A percentile compares a stretch with the other conserved stretches of the same genome.
phyloP scores from a whole-genome alignment of 1,140 invertebrate species.

The Pararge aegeria region DNA sequence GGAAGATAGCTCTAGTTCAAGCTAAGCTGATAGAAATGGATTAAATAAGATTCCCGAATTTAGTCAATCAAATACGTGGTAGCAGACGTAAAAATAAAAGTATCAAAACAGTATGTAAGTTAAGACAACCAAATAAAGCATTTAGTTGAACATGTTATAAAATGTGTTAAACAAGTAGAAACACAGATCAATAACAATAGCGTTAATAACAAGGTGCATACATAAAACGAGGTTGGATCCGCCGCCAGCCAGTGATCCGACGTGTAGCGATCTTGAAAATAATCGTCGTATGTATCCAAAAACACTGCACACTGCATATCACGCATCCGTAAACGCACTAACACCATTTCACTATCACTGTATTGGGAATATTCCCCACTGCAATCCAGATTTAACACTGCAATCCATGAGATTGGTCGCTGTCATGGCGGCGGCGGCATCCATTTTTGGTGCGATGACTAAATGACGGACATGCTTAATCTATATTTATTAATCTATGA shows the following conservation, averaged over 20 bases:
- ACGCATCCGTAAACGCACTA: constrained; percentile 49
- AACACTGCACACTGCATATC: constrained; percentile 65
- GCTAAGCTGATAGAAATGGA: no score
- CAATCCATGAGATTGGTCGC: constrained; percentile 63
- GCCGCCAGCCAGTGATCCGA: constrained; percentile 65
- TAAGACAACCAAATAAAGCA: neutral
- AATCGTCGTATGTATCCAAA: constrained; percentile 27
- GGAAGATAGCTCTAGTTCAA: no score
- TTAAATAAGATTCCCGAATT: no score
- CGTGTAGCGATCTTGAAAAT: constrained; percentile 21
- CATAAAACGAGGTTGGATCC: constrained; percentile 57
- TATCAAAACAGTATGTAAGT: neutral
- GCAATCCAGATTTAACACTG: constrained; percentile 74
- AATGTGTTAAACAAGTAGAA: constrained; percentile 32
- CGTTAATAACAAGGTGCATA: constrained; percentile 73
- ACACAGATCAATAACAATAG: constrained; percentile 36
- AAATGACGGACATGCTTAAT: constrained; percentile 56
- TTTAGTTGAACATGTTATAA: constrained; percentile 28
- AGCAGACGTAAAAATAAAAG: neutral
- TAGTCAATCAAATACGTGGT: no score
- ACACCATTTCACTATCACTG: constrained; percentile 69
- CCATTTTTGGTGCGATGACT: constrained; percentile 52
- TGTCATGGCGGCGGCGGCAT: constrained; percentile 65
- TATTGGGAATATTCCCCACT: constrained; percentile 57
- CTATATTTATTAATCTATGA: constrained; percentile 37